Evolutionary conservation across 2,888 invertebrate species (phyloP).

Genomic region (Volucella zonaria): DNA sequence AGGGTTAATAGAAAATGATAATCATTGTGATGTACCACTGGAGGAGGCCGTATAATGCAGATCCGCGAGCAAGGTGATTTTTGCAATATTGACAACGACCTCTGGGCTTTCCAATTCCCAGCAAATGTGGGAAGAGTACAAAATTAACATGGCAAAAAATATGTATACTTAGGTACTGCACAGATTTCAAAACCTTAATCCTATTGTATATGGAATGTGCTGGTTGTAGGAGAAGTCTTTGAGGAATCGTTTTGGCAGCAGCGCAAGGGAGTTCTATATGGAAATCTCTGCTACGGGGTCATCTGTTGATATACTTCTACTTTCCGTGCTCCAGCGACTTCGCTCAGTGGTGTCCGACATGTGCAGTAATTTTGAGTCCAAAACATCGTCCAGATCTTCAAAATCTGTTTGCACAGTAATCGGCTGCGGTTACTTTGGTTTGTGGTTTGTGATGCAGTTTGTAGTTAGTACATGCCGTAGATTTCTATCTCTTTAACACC

Average conservation of each 20-base stretch:
- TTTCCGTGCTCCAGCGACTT: conserved; percentile 14
- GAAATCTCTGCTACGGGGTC: conserved; percentile 27
- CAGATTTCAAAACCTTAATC: no score
- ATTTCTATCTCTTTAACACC: conserved; percentile 78
- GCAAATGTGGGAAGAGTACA: no score
- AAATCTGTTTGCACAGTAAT: conserved; percentile 47
- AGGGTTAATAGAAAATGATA: no score
- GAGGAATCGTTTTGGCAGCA: conserved; percentile 78
- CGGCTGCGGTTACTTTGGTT: conserved; percentile 74
- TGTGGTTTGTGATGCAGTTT: conserved; percentile 41
- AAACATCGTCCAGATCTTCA: conserved; percentile 26
- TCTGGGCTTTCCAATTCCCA: no score
- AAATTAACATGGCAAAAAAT: no score
- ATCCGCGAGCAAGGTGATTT: no score
- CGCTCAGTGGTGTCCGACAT: conserved; percentile 78
- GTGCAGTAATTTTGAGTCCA: conserved; percentile 80
- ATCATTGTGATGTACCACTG: no score
- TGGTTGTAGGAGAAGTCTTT: conserved; percentile 77
- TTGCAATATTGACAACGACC: no score
- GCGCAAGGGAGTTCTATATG: conserved; percentile 39
- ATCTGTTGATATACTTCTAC: conserved; percentile 26
- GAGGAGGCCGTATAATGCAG: no score
- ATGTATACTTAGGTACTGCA: no score
- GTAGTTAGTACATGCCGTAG: no score
- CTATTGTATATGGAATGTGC: no score